Conservation (phyloP, 1,140 invertebrate genomes). For the Copidosoma floridanum region DNA sequence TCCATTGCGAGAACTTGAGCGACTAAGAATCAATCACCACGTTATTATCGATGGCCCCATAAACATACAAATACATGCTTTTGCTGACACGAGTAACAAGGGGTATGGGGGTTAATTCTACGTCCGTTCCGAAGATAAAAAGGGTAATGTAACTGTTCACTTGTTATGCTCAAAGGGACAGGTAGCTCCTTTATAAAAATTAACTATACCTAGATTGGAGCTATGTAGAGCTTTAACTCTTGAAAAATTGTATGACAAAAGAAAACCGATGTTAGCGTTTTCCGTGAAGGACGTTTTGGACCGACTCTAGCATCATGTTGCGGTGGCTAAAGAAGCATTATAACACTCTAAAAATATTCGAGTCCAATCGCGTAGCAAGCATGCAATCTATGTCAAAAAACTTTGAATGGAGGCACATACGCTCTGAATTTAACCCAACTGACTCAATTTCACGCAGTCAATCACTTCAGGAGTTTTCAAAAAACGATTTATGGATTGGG, state of each 20-base stretch:
- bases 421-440: conserved; percentile 38
- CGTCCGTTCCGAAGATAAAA: conserved; percentile 21
- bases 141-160: not conserved
- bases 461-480: conserved; percentile 16
- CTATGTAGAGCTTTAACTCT: conserved; percentile 30
- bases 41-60: not conserved
- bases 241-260: too few relatives aligned
- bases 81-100: conserved; percentile 33
- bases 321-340: conserved; percentile 30
- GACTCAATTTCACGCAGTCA: conserved; percentile 41
- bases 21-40: not conserved
- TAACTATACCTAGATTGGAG: conserved; percentile 36
- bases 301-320: conserved; percentile 31
- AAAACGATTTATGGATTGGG: conserved; percentile 25
- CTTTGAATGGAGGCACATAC: conserved; percentile 38
- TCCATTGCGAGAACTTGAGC: not conserved
- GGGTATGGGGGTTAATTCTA: conserved; percentile 34
- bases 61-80: conserved; percentile 33
- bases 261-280: conserved; percentile 15
- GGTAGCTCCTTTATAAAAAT: conserved; percentile 40
- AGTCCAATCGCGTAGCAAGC: conserved; percentile 44
- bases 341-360: conserved; percentile 42
- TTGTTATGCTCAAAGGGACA: conserved; percentile 28
- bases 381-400: conserved; percentile 27
- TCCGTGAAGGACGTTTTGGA: too few relatives aligned